Evolutionary conservation across 1,140 invertebrate genomes (phyloP).

Genomic region (Achroia grisella): DNA sequence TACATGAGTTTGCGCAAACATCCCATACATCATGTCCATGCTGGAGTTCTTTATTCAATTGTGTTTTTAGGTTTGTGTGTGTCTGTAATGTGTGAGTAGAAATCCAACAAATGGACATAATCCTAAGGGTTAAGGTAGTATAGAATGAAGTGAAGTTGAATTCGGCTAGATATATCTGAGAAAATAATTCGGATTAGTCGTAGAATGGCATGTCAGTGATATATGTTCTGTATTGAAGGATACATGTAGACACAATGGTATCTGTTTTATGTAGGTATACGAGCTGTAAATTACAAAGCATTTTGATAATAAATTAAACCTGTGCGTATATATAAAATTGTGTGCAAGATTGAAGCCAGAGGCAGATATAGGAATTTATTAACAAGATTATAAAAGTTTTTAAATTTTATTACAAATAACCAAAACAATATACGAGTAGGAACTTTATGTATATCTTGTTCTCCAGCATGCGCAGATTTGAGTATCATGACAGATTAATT

Average conservation of each 20-base stretch:
- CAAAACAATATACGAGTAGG: not conserved
- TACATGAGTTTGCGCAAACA: constrained; percentile 70
- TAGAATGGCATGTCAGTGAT: constrained; percentile 21
- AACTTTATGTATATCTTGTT: constrained; percentile 8
- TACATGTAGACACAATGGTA: constrained; percentile 17
- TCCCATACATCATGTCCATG: constrained; percentile 60
- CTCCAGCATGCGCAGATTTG: constrained; percentile 46
- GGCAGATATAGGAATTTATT: constrained; percentile 13
- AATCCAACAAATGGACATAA: constrained; percentile 37
- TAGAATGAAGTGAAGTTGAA: constrained; percentile 32
- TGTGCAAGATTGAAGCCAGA: constrained; percentile 47
- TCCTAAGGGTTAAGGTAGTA: constrained; percentile 15
- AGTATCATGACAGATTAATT: constrained; percentile 22
- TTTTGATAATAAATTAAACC: constrained; percentile 19
- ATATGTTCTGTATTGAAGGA: not conserved
- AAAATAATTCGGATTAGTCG: constrained; percentile 22
- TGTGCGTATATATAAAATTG: constrained; percentile 28
- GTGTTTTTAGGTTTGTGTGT: constrained; percentile 17
- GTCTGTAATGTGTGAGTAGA: constrained; percentile 37
- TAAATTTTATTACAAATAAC: not conserved
- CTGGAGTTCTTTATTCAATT: constrained; percentile 47
- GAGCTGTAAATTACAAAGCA: constrained; percentile 46
- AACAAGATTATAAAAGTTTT: not conserved
- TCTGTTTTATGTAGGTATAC: constrained; percentile 7
- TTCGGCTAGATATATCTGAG: constrained; percentile 39